These are phyloP conservation scores for Rhagologus leucostigma DNA, from an alignment of 2,113 vertebrate species.

Conservation along the genomic window DNA sequence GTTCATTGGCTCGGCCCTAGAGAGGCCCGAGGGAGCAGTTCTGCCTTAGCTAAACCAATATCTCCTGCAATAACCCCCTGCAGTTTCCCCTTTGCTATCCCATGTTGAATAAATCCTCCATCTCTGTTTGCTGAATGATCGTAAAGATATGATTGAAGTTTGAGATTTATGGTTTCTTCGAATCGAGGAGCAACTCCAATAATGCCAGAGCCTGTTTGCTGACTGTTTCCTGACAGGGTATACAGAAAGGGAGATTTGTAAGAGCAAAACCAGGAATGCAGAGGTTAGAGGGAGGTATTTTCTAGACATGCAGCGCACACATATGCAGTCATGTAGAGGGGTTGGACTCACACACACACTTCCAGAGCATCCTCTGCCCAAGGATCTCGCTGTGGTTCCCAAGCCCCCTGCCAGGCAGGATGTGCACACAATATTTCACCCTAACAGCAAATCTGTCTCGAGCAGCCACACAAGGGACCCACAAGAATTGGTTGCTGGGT, in stretches of 20 bases:
- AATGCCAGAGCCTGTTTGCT: constrained; percentile 53
- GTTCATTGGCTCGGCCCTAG: constrained; percentile 59
- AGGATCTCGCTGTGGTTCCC: background rate
- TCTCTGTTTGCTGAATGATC: constrained; percentile 83
- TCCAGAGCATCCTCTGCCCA: background rate
- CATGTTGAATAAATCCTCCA: constrained; percentile 88
- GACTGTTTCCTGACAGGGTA: constrained; percentile 9
- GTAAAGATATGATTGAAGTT: constrained; percentile 84
- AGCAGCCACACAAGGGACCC: constrained; percentile 16
- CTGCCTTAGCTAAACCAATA: constrained; percentile 73
- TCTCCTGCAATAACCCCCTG: constrained; percentile 67
- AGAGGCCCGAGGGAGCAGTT: constrained; percentile 70
- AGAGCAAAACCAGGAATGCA: background rate
- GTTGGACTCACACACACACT: background rate
- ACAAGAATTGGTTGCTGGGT: constrained; percentile 27
- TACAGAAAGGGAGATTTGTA: background rate
- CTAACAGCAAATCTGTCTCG: background rate
- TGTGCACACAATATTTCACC: background rate
- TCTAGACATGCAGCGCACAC: background rate
- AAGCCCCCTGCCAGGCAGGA: background rate
- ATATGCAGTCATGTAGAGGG: background rate
- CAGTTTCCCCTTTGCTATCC: constrained; percentile 84
- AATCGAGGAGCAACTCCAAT: constrained; percentile 58
- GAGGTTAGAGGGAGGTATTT: background rate
- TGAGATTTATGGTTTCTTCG: constrained; percentile 80